Evolutionary conservation across 2,888 invertebrate species (phyloP).

Genomic region (Laothoe populi): DNA sequence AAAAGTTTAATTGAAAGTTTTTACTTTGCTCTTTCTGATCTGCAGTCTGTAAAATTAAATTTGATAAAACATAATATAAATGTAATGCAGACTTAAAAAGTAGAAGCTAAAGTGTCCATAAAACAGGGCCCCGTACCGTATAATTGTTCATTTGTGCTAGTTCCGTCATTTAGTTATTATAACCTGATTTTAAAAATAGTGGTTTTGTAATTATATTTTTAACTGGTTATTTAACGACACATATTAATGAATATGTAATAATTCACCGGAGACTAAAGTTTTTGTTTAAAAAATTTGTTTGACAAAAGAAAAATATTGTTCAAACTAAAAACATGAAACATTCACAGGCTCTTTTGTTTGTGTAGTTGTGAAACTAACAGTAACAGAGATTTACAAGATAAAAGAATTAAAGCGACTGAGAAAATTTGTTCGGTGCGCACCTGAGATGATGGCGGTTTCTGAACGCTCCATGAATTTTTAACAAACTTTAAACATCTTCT

Average conservation of each 20-base stretch:
- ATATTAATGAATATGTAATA: slow-evolving; percentile 65
- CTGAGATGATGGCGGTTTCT: slow-evolving; percentile 11
- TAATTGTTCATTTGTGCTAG: not conserved
- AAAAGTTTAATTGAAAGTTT: no score
- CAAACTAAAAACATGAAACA: slow-evolving; percentile 71
- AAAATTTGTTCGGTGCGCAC: slow-evolving; percentile 48
- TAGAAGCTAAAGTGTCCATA: no score
- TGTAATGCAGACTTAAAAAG: no score
- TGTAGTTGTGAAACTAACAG: slow-evolving; percentile 68
- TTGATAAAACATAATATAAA: no score
- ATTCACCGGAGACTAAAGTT: slow-evolving; percentile 42
- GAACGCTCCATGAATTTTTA: slow-evolving; percentile 4
- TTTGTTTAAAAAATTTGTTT: slow-evolving; percentile 66
- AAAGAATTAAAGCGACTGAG: slow-evolving; percentile 58
- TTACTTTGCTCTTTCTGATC: no score
- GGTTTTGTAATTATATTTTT: not conserved
- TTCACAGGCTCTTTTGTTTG: slow-evolving; percentile 70
- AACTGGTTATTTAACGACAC: not conserved
- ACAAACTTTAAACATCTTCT: slow-evolving; percentile 1
- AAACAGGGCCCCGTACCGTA: no score
- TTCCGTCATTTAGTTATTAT: not conserved
- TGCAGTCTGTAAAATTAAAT: no score
- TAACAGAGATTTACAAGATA: slow-evolving; percentile 71
- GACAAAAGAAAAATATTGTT: slow-evolving; percentile 59
- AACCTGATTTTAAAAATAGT: not conserved